Evolutionary conservation across 2,888 invertebrate genomes (phyloP).

Genomic region (Dysmachus trigonus): DNA sequence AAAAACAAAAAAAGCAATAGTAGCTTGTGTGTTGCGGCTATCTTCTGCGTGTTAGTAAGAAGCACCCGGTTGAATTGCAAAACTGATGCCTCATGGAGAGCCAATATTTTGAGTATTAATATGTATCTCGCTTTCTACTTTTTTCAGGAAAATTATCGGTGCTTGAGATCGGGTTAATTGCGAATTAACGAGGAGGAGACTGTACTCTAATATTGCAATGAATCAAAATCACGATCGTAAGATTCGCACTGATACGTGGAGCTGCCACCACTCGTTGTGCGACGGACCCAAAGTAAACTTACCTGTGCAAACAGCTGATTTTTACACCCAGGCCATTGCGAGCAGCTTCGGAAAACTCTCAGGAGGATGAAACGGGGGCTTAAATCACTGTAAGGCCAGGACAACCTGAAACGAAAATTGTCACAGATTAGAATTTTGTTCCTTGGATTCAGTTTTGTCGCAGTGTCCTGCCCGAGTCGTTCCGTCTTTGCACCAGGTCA

Average conservation of each 20-base stretch:
- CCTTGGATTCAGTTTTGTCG: background rate
- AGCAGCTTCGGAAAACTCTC: background rate
- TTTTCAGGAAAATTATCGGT: background rate
- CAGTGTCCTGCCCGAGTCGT: background rate
- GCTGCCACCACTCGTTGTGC: background rate
- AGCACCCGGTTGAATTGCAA: background rate
- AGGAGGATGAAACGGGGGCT: background rate
- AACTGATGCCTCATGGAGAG: background rate
- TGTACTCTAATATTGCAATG: background rate
- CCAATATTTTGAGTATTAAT: background rate
- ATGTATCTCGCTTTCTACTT: background rate
- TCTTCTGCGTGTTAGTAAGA: background rate
- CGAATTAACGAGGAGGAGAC: background rate
- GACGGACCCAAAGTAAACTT: background rate
- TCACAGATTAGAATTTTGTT: background rate
- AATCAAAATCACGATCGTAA: background rate
- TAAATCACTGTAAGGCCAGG: background rate
- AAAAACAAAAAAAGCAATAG: too few relatives aligned
- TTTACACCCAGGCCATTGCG: background rate
- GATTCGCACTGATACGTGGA: background rate
- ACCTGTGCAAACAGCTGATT: conserved; percentile 21
- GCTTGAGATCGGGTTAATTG: background rate
- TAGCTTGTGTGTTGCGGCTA: background rate
- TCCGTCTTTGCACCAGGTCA: background rate
- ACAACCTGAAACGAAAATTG: conserved; percentile 10